Base-by-base conservation (phyloP, 1,140 invertebrate genomes). In the Glossosoma conforme region DNA sequence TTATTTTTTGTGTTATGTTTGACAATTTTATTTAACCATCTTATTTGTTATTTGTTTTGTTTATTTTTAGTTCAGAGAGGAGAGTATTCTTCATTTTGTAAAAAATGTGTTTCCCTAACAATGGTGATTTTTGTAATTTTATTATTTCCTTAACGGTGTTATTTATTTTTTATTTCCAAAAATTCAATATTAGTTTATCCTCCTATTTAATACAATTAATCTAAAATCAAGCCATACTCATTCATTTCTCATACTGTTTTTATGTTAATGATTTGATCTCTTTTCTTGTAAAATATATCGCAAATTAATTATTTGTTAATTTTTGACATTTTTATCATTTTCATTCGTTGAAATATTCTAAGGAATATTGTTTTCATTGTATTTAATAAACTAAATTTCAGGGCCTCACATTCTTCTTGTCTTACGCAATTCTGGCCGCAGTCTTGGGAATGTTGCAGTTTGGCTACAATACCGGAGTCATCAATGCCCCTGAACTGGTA, bases 361-460 rank as follows among this genome's bases (percentile, higher is more conserved):
- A 5, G 18, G 44, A 24, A 9, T 43, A 28, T n/a, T 30, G 22
- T 50, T 21, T 28, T 17, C 24, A 11, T 25, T n/a, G 38, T 17
- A 18, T 13, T 14, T 22, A 40, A 37, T 14, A n/a, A n/a, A n/a
- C n/a, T n/a, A n/a, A n/a, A 44, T 55, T 55, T 32, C 89, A 90
- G 54, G 78, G 52, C 28, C 47, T 95, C 58, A 97, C 93, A 52
- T 86, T 89, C 65, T 89, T 92, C 74, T 81, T 98, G 62, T 85
- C 89, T 58, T 93, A 95, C 72, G 86, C 93, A 56, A 95, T 97
- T 70, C 82, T 91, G 62, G 85, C 93, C 44, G 92, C 94, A 44
- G 93, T 96, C 56, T 82, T 97, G 58, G 90, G 97, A n/a, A 98
- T 98, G 87, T 82, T 98, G 61, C 95, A 98, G 73, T 98, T 98